Evolutionary conservation across 1,140 invertebrate genomes (phyloP).

Genomic region (Ceratina australensis): DNA sequence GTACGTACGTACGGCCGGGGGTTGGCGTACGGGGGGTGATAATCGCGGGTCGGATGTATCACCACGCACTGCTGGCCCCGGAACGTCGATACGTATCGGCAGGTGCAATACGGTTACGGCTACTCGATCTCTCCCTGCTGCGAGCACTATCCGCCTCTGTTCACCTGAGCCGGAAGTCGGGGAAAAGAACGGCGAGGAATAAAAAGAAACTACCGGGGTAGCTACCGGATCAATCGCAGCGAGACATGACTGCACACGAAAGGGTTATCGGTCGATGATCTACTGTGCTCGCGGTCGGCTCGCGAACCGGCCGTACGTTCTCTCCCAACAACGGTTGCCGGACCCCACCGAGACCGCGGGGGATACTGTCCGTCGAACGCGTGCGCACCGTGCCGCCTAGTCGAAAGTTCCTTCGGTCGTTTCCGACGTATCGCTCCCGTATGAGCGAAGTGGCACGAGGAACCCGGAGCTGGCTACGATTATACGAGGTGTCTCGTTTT

Average conservation of each 20-base stretch:
- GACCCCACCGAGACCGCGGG: slow-evolving; percentile 25
- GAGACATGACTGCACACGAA: slow-evolving; percentile 22
- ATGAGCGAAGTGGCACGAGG: neutral
- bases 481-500: neutral
- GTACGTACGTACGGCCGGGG: neutral
- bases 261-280: slow-evolving; percentile 55
- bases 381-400: slow-evolving; percentile 30
- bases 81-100: slow-evolving; percentile 38
- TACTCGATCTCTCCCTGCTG: too few species aligned
- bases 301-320: slow-evolving; percentile 29
- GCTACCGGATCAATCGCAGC: neutral
- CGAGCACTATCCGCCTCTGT: too few species aligned
- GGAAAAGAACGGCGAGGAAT: too few species aligned
- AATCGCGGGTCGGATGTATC: neutral
- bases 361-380: slow-evolving; percentile 27
- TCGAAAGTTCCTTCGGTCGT: slow-evolving; percentile 30
- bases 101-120: neutral
- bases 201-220: too few species aligned
- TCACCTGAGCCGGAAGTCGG: too few species aligned
- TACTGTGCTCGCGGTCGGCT: slow-evolving; percentile 48
- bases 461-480: neutral
- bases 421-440: slow-evolving; percentile 7
- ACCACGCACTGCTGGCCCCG: slow-evolving; percentile 23
- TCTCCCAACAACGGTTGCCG: slow-evolving; percentile 13
- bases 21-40: neutral